Evolutionary conservation across 2,797 vertebrate species (phyloP).

Genomic region (Alosa sapidissima): DNA sequence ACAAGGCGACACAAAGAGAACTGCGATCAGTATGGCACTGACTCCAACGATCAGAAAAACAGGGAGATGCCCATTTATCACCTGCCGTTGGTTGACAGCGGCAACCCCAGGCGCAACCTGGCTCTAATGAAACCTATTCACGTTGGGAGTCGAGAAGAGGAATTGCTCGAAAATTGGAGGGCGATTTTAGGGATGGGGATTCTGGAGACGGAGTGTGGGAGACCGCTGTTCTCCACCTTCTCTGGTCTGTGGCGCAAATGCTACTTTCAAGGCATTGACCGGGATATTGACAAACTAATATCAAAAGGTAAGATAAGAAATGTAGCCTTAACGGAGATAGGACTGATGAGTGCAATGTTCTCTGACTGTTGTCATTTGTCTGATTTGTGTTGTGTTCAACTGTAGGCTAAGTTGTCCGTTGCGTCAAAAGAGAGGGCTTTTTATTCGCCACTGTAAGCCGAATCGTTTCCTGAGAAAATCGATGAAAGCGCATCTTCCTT

Average conservation of each 20-base stretch:
- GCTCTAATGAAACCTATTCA: conserved; percentile 76
- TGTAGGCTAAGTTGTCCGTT: conserved; percentile 38
- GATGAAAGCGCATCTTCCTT: conserved; percentile 27
- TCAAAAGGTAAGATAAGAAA: conserved; percentile 72
- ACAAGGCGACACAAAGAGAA: conserved; percentile 82
- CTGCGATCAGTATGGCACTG: conserved; percentile 78
- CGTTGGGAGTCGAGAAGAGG: conserved; percentile 76
- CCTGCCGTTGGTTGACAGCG: conserved; percentile 81
- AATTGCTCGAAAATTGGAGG: conserved; percentile 82
- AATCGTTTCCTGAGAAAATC: conserved; percentile 40
- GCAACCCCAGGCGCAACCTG: conserved; percentile 67
- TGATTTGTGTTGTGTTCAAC: neutral
- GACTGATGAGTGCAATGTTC: neutral
- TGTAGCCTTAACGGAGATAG: neutral
- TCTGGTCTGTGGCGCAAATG: conserved; percentile 86
- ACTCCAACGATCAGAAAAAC: conserved; percentile 83
- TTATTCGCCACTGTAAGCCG: conserved; percentile 29
- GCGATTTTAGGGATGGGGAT: conserved; percentile 84
- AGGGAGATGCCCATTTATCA: conserved; percentile 84
- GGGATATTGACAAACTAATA: conserved; percentile 83
- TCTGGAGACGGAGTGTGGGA: conserved; percentile 84
- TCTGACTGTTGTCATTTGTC: neutral
- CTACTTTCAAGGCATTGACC: conserved; percentile 79
- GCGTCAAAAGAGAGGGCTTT: conserved; percentile 42
- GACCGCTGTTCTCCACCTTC: conserved; percentile 83